Evolutionary conservation across 2,888 invertebrate genomes (phyloP), one percentile per base, ranked within the genome.

Genomic region (Strigamia crassipes): DNA sequence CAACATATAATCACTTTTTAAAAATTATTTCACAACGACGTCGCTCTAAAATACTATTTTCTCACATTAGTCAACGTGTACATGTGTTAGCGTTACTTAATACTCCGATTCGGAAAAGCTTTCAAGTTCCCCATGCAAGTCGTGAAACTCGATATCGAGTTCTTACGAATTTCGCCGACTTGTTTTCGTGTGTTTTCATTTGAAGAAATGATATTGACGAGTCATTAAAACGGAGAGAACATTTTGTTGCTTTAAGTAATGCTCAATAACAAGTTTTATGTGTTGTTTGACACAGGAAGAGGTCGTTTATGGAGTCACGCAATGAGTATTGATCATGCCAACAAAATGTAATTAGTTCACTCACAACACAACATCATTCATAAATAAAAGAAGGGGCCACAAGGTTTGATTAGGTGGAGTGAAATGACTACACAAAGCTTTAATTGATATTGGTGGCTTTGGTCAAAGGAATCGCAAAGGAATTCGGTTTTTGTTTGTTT

Each of bases 191-290:
- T 66, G 21, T 61, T 9, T 9, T 27, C 4, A n/a, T 18, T n/a
- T 46, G 46, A n/a, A 15, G 18, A 15, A 18, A 18, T 51, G 1
- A 15, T 51, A 51, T 51, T 51, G 51, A 51, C 18, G 51, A 4
- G 51, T n/a, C 15, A 51, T 15, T 51, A 51, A 51, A 51, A 51
- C 3, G 15, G 8, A 51, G 18, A n/a, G 13, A n/a, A 9, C 51
- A 51, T 51, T 51, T 51, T 51, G 51, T 51, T n/a, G 51, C 51
- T 51, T 51, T 51, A 51, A 23, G 27, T 66, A 66, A 66, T 66
- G 66, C 23, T 27, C 31, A 66, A 31, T 66, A 66, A 66, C 27
- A 61, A 21, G 61, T 23, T 66, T 66, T 66, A 66, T 66, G 66
- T 27, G 66, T 15, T 66, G 27, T 66, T 66, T 66, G 66, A 66